Base-by-base conservation (phyloP, 92 coral and sea anemone species). In the Montipora capitata region DNA sequence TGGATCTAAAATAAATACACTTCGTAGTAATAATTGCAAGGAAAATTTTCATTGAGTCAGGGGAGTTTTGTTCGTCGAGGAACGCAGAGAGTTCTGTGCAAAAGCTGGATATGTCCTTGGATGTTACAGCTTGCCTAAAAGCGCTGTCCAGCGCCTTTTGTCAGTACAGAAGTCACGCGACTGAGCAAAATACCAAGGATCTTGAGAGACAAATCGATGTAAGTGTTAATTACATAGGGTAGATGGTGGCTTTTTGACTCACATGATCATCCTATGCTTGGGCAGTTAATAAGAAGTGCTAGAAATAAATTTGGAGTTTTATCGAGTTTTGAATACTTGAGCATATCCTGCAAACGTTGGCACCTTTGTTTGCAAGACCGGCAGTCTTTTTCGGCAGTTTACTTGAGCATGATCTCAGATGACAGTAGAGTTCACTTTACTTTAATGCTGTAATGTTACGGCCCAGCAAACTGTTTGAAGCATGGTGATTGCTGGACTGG, bases 141-240 rank as follows among this genome's bases (percentile, higher is more conserved):
- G 98, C 98, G n/a, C 85, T 97, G 5, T 95, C 99, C 10, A 90
- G 89, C 52, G 98, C 99, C 27, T 97, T 96, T 85, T 90, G 96
- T 42, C 99, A 97, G 68, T 97, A 96, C 87, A 83, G 99, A 76
- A 84, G 94, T 79, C 98, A 96, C 52, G 90, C 95, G 48, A 92
- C 89, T 11, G 99, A 97, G 4, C 95, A 91, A 76, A 94, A 93
- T 40, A 88, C 90, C 66, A 97, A 96, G 76, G 98, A 97, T 62
- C 83, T 97, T 72, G 99, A 97, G 82, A 90, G 98, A 84, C 99
- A 97, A 70, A 94, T 97, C 76, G 99, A 97, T 72, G 99, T 97
- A 77, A 94, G 98, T 94, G 49, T 1, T 2, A 16, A 38, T 51
- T 16, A 2, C 35, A 1, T 1, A 27, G 35, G 35, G 35, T 58